Evolutionary conservation across 2,888 invertebrate genomes (phyloP).

Genomic region (Calameuta idolon): DNA sequence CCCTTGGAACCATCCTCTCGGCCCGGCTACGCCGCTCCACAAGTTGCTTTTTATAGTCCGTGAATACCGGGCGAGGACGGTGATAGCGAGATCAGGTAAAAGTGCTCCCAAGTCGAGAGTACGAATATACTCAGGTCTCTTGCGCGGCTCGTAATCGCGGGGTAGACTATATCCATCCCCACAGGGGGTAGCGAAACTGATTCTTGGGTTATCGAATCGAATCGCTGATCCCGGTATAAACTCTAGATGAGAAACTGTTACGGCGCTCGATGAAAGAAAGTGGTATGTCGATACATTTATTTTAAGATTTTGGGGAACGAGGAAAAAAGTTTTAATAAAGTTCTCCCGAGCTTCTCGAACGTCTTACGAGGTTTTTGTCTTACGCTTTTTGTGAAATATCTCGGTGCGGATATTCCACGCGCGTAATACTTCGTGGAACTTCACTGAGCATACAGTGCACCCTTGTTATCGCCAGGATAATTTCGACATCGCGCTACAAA

Average conservation of each 20-base stretch:
- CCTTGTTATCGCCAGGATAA: not conserved
- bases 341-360: not conserved
- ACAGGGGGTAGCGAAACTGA: not conserved
- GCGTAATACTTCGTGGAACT: not conserved
- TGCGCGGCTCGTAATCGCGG: not conserved
- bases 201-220: not conserved
- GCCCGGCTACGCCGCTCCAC: conserved; percentile 3
- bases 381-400: not conserved
- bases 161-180: not conserved
- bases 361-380: no score
- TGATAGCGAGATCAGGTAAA: conserved; percentile 29
- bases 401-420: not conserved
- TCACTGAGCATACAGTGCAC: not conserved
- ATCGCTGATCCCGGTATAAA: not conserved
- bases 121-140: conserved; percentile 5
- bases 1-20: not conserved
- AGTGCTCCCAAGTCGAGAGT: conserved; percentile 26
- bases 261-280: not conserved
- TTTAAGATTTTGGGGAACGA: not conserved
- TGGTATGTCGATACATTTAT: not conserved
- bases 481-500: not conserved
- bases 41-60: conserved; percentile 24
- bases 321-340: not conserved
- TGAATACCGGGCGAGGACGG: conserved; percentile 24
- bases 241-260: not conserved